Base-by-base conservation (phyloP, 2,888 invertebrate species). In the Cancer borealis region DNA sequence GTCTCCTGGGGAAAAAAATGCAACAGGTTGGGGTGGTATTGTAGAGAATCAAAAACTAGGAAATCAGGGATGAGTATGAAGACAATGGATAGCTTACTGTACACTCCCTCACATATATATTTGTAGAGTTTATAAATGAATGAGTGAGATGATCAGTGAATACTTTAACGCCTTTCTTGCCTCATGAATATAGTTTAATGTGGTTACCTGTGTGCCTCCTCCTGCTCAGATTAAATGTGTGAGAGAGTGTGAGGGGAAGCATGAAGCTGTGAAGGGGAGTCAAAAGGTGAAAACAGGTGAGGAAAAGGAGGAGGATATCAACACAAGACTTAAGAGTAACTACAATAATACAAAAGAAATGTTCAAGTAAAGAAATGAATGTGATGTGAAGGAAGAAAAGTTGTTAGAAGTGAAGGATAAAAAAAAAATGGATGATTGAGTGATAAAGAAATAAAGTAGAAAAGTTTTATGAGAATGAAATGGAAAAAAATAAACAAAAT, bases 131-230 rank as follows among this genome's bases (percentile, higher is more conserved):
- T 73, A 26, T 26, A 73, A 73, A 10, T 73, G 73, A 73, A 73
- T 73, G 10, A 73, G 73, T 73, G 73, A 73, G 73, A 73, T 73
- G 73, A n/a, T 73, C n/a, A 5, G 73, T 26, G n/a, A 73, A n/a
- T 73, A 26, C 73, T 26, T 4, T n/a, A 4, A 26, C 26, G 26
- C 4, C 73, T n/a, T 73, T 26, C 73, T 73, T n/a, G 8, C 26
- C 73, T 73, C 73, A 73, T 73, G 73, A 73, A 26, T 73, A 73
- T 73, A 73, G 26, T 73, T 73, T 10, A 73, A n/a, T 73, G 73
- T 73, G 39, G 1, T 39, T 39, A 73, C n/a, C 73, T 73, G 60
- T 73, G 73, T n/a, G 73, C 8, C n/a, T 21, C 8, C n/a, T 21
- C 26, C 73, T 60, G 60, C 8, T 26, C 6, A 39, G 39, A 39